Evolutionary conservation across 1,140 invertebrate species (phyloP).

Genomic region (Anastrepha obliqua): DNA sequence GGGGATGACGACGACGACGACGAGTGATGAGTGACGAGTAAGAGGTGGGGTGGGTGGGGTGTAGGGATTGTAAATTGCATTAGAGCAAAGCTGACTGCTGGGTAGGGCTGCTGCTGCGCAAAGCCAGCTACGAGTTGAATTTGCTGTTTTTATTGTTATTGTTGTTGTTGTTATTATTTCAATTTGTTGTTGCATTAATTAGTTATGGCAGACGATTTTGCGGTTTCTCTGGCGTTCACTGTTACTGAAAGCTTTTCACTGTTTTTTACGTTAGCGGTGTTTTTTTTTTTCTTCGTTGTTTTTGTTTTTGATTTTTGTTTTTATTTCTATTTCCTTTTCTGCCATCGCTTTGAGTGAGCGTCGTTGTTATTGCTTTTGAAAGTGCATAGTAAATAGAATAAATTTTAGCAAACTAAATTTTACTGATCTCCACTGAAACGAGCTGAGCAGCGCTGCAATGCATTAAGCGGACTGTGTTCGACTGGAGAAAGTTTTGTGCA

Average conservation of each 20-base stretch:
- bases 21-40: not conserved
- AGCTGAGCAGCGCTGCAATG: not conserved
- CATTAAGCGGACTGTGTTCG: not conserved
- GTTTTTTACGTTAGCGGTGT: conserved; percentile 58
- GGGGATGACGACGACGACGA: no score
- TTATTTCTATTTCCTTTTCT: conserved; percentile 13
- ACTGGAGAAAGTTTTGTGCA: conserved; percentile 41
- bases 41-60: not conserved
- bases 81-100: not conserved
- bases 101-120: conserved; percentile 1
- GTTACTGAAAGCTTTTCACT: conserved; percentile 72
- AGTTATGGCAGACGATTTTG: conserved; percentile 75
- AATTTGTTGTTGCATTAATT: conserved; percentile 70
- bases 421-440: conserved; percentile 15
- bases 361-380: conserved; percentile 9
- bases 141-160: not conserved
- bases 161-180: not conserved
- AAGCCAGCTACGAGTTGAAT: not conserved
- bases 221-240: conserved; percentile 63
- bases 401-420: conserved; percentile 39
- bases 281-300: conserved; percentile 31
- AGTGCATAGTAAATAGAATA: conserved; percentile 46
- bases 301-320: conserved; percentile 14
- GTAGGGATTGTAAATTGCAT: conserved; percentile 30
- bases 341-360: not conserved